Base-by-base conservation (phyloP, 2,888 invertebrate genomes). In the Rhagonycha lutea region DNA sequence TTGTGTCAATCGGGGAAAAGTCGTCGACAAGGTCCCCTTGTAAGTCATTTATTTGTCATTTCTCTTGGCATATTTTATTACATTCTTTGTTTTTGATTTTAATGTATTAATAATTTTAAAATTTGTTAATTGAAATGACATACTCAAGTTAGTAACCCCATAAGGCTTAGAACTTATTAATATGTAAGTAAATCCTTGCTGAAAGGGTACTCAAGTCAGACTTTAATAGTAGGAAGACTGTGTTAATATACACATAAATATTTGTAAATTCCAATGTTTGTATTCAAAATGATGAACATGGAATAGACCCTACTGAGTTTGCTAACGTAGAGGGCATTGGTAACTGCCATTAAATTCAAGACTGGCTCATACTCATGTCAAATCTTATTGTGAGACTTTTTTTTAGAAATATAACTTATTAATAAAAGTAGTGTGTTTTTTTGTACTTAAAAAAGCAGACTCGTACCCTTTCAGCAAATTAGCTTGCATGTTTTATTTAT, bases 381-480 rank as follows among this genome's bases (percentile, higher is more conserved):
- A 86, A 87, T 86, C 85, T 86, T 85, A 84, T 86, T 87, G 86
- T 87, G 87, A 86, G 86, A 86, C 84, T 86, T 86, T 87, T 83
- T 47, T 87, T 86, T 83, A 87, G 87, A 87, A 87, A 87, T 86
- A 87, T 86, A 87, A 86, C 82, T 85, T 86, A 84, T 76, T 76
- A 85, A 84, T 83, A 83, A 82, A 86, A 85, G 84, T 65, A 83
- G 81, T 75, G 72, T 80, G 79, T 83, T 80, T 81, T 81, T 81
- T 82, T 81, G 80, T 79, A 79, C 76, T 79, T 78, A 76, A 74
- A 67, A 81, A 81, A 79, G 78, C 78, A 83, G 84, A 84, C 84
- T 84, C 81, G 84, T 85, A 85, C 86, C 87, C 86, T 86, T 87
- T 85, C 86, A 86, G 86, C 84, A 83, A 83, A 79, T 77, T 79